Percentiles rank a stretch among this genome's conserved stretches.
These are phyloP conservation scores for Diarsia brunnea DNA, from an alignment of 2,888 invertebrate species.

Conservation along the genomic window DNA sequence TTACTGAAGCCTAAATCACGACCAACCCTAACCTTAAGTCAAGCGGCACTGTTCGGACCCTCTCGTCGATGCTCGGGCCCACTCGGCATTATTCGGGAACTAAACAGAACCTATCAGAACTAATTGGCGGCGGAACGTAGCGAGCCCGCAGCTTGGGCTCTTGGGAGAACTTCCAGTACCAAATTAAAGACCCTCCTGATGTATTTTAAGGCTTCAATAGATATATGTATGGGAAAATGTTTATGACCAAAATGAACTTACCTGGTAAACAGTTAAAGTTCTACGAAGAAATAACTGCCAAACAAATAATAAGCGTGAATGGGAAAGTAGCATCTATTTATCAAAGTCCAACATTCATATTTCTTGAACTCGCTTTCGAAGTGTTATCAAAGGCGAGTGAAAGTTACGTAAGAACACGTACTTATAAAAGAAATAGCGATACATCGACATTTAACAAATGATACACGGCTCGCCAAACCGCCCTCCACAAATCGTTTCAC, in stretches of 20 bases:
- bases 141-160: constrained; percentile 76
- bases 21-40: constrained; percentile 57
- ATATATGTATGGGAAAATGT: constrained; percentile 5
- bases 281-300: constrained; percentile 30
- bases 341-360: constrained; percentile 57
- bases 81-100: constrained; percentile 70
- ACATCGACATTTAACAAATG: constrained; percentile 61
- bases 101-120: constrained; percentile 77
- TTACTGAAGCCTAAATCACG: constrained; percentile 52
- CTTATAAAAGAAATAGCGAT: constrained; percentile 55
- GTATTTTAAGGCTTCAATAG: constrained; percentile 52
- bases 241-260: constrained; percentile 26
- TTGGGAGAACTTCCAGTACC: constrained; percentile 53
- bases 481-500: constrained; percentile 56
- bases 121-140: constrained; percentile 81
- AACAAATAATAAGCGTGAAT: constrained; percentile 47
- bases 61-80: constrained; percentile 58
- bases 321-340: constrained; percentile 52
- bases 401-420: constrained; percentile 53
- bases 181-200: constrained; percentile 55
- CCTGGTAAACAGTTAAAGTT: constrained; percentile 31
- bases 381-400: constrained; percentile 38
- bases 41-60: constrained; percentile 56
- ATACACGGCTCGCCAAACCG: constrained; percentile 34
- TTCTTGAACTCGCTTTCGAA: constrained; percentile 46